Evolutionary conservation across 2,888 invertebrate genomes (phyloP).

Genomic region (Brachyptera putata): DNA sequence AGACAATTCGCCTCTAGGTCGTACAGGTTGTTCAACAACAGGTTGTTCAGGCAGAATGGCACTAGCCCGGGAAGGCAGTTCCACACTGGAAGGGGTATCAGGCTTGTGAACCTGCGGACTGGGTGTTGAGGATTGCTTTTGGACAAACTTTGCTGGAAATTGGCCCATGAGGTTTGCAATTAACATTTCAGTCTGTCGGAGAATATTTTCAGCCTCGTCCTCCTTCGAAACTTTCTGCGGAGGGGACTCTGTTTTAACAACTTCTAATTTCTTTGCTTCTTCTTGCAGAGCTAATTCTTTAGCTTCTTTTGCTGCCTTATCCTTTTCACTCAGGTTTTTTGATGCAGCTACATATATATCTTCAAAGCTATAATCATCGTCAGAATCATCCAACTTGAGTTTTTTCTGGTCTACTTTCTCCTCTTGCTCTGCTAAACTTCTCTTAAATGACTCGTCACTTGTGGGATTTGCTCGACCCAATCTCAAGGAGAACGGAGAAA

Average conservation of each 20-base stretch:
- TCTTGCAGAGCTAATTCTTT: slow-evolving; percentile 11
- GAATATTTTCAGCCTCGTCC: slow-evolving; percentile 44
- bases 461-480: slow-evolving; percentile 46
- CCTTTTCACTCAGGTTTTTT: slow-evolving; percentile 64
- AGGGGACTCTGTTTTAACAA: slow-evolving; percentile 24
- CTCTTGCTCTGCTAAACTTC: slow-evolving; percentile 41
- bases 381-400: slow-evolving; percentile 47
- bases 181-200: slow-evolving; percentile 56
- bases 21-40: too few species aligned
- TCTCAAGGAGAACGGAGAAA: slow-evolving; percentile 51
- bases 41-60: too few species aligned
- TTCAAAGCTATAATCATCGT: slow-evolving; percentile 78
- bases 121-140: slow-evolving; percentile 11
- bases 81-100: not conserved
- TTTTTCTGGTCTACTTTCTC: slow-evolving; percentile 30
- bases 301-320: not conserved
- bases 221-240: slow-evolving; percentile 36
- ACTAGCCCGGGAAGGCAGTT: not conserved
- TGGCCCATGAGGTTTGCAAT: slow-evolving; percentile 62
- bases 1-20: too few species aligned
- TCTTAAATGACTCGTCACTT: slow-evolving; percentile 35
- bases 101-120: not conserved
- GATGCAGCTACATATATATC: slow-evolving; percentile 75
- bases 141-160: slow-evolving; percentile 44
- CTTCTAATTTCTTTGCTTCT: slow-evolving; percentile 19